Conservation (phyloP, 2,888 invertebrate genomes). For the Drosophila maculinotata region DNA sequence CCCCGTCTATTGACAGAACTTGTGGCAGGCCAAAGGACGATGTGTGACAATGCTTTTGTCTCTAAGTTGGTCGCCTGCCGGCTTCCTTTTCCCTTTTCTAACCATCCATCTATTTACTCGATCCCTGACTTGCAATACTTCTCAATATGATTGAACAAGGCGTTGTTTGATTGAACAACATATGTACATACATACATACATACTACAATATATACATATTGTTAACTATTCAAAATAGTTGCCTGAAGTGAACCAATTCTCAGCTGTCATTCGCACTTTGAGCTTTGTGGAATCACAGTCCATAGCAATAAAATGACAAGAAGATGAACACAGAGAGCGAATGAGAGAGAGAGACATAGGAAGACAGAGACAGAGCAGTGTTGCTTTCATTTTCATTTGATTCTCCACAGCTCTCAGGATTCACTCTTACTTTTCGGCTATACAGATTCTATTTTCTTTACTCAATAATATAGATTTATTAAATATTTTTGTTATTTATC, state of each 20-base stretch:
- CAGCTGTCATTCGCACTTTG: constrained; percentile 14
- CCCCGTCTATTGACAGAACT: constrained; percentile 47
- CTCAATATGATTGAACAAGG: constrained; percentile 8
- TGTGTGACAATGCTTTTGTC: constrained; percentile 64
- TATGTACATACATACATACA: neutral
- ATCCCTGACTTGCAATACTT: constrained; percentile 19
- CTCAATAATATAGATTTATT: no score
- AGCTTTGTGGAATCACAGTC: neutral
- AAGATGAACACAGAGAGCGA: neutral
- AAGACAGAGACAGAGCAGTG: neutral
- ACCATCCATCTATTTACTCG: constrained; percentile 3
- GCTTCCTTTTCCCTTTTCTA: constrained; percentile 2
- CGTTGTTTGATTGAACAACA: constrained; percentile 6
- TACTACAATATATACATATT: constrained; percentile 8
- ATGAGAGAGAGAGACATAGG: neutral
- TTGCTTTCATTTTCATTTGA: no score
- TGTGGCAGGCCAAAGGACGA: constrained; percentile 56
- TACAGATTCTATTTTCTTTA: neutral
- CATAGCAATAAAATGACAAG: neutral
- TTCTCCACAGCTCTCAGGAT: neutral
- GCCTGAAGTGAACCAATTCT: constrained; percentile 6
- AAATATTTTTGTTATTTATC: neutral
- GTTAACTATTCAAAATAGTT: constrained; percentile 18
- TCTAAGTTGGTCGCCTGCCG: constrained; percentile 59
- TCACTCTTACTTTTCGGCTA: no score